Base-by-base conservation (phyloP, 2,888 invertebrate genomes). In the Dioctria rufipes region DNA sequence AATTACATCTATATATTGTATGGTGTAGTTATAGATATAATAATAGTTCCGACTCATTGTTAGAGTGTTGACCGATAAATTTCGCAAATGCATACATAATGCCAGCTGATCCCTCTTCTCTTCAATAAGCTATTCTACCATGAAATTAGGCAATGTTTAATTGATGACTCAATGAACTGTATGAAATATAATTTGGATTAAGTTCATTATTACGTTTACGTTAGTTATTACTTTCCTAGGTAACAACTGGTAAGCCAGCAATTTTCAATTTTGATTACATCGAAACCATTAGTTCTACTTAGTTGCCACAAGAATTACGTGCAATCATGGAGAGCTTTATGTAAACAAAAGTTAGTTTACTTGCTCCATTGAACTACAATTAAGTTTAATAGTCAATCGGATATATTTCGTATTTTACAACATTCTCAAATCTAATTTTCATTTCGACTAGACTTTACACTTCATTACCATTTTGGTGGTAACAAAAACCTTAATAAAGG, bases 71-170 rank as follows among this genome's bases (percentile, higher is more conserved):
- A 69, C 49, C 51, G 49, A 69, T 69, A 69, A 69, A 69, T 69
- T 69, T 51, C 43, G 51, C 51, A 69, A 69, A 69, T 69, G 51
- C 37, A 37, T 69, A 37, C 69, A 69, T 69, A 49, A 49, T 51
- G 37, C 37, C 25, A 37, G 69, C 69, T 69, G 69, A 51, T 37
- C 49, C 37, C 51, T 51, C 69, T 37, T 37, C 11, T 51, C 69
- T 69, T 51, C 49, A 69, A 49, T 69, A 51, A 51, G 69, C 11
- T 69, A 51, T 69, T 51, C 51, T 46, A 37, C 67, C 67, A 43
- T 67, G 67, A 67, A 67, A 67, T 67, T 67, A 67, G 43, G 43
- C 69, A 69, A 69, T 69, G 69, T 51, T 51, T 69, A 49, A 69
- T 69, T 69, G 69, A 69, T 69, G 69, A 69, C 37, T 69, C 69